phyloP scores from a whole-genome alignment of 1,140 invertebrate species.

The Drosophila teissieri region DNA sequence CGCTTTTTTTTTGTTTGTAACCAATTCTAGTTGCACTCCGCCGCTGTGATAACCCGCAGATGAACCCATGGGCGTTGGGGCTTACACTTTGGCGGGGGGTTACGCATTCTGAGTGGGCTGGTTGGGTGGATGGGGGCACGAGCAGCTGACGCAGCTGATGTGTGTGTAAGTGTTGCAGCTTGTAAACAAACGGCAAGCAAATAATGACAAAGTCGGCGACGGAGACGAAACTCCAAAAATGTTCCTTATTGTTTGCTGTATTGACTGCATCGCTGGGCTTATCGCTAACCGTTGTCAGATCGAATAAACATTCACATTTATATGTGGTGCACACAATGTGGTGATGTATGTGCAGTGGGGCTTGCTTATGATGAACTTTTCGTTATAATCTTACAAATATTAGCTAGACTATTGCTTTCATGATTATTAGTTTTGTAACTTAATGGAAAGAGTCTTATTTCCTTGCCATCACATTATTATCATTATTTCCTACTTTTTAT shows the following conservation, averaged over 20 bases:
- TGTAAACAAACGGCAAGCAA: slow-evolving; percentile 65
- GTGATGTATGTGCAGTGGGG: slow-evolving; percentile 3
- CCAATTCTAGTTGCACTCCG: slow-evolving; percentile 43
- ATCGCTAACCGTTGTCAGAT: slow-evolving; percentile 57
- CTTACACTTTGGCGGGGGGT: not conserved
- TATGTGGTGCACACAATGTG: slow-evolving; percentile 10
- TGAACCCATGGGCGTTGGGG: slow-evolving; percentile 20
- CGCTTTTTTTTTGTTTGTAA: slow-evolving; percentile 19
- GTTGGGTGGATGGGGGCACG: not conserved
- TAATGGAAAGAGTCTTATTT: too few relatives aligned
- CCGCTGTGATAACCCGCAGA: slow-evolving; percentile 40
- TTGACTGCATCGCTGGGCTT: slow-evolving; percentile 66
- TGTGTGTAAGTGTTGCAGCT: slow-evolving; percentile 47
- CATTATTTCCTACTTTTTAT: not conserved
- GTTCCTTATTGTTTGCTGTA: slow-evolving; percentile 62
- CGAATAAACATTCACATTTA: slow-evolving; percentile 40
- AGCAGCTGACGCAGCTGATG: slow-evolving; percentile 32
- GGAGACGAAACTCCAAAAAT: slow-evolving; percentile 55
- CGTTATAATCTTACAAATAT: not conserved
- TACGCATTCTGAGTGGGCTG: not conserved
- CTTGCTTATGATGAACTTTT: not conserved
- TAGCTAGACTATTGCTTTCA: not conserved
- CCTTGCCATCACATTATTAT: too few relatives aligned
- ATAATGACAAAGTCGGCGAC: slow-evolving; percentile 48
- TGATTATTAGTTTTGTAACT: too few relatives aligned